Base-by-base conservation (phyloP, 2,797 vertebrate species). In the Mastacembelus armatus region DNA sequence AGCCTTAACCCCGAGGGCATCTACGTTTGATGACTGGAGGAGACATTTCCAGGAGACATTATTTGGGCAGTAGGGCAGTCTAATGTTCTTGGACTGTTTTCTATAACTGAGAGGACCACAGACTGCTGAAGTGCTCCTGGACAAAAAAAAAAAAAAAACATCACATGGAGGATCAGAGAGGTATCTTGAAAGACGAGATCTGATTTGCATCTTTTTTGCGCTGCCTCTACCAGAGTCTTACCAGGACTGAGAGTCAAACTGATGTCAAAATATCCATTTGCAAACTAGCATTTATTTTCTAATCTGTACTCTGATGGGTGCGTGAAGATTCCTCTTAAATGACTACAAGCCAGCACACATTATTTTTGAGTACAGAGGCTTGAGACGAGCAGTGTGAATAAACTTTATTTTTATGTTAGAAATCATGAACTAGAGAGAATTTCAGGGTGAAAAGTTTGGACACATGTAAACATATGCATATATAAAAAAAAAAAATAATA, bases 1-100 rank as follows among this genome's bases (percentile, higher is more conserved):
- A 94, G 94, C 71, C 95, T 98, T 83, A 98, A 98, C 90, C 97
- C 97, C 0, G 97, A 99, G 79, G 97, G 97, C 86, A 98, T 99
- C 90, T 99, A 99, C 6, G 97, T 99, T 78, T 99, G 94, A 96
- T 84, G 78, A n/a, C 64, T 45, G 16, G 15, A 10, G 19, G 38
- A 42, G 19, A 45, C 42, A 7, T 8, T 43, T 43, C 38, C 11
- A 39, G 36, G 44, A 52, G 30, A 48, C 44, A 3, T 27, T 44
- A 10, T 47, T 21, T 49, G 6, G 8, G 51, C 50, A 36, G 43
- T 30, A 44, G 26, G 18, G 39, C n/a, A 18, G 36, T 36, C 33
- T 35, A 33, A 51, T 44, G 43, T n/a, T 44, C 19, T 4, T 24
- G 40, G 55, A 39, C 47, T 30, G 18, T 19, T 35, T 44, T 59